Conservation (phyloP, 2,888 invertebrate species). For the Perizoma flavofasciatum region DNA sequence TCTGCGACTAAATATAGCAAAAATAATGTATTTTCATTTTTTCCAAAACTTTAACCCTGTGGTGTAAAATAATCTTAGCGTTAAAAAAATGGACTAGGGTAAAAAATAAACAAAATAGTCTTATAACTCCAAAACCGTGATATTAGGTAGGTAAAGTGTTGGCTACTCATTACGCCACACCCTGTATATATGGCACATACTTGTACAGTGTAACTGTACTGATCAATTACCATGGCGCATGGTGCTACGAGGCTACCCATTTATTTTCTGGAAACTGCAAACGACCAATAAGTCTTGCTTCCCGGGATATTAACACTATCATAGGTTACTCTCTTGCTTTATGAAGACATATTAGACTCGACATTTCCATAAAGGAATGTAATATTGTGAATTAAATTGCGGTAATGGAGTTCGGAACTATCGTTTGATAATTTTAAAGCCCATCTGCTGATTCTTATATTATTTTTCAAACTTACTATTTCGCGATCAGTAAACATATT, state of each 20-base stretch:
- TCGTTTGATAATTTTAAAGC: slow-evolving; percentile 1
- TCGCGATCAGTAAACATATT: too few species aligned
- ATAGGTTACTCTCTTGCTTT: slow-evolving; percentile 80
- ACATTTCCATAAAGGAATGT: slow-evolving; percentile 70
- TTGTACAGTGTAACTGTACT: slow-evolving; percentile 38
- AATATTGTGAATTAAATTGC: slow-evolving; percentile 44
- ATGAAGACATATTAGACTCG: slow-evolving; percentile 79
- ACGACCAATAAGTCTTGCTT: slow-evolving; percentile 82
- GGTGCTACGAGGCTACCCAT: slow-evolving; percentile 65
- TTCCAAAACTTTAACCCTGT: too few species aligned
- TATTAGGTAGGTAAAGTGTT: too few species aligned
- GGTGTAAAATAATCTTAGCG: too few species aligned
- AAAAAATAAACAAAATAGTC: too few species aligned
- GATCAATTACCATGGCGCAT: slow-evolving; percentile 42
- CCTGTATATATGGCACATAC: slow-evolving; percentile 27
- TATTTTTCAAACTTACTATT: too few species aligned
- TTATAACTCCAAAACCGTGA: too few species aligned
- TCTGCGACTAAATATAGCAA: too few species aligned
- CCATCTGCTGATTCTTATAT: too few species aligned
- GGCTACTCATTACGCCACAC: neutral
- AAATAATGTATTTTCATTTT: too few species aligned
- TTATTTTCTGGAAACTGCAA: slow-evolving; percentile 76
- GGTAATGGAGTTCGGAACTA: slow-evolving; percentile 11
- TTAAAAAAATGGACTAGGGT: too few species aligned
- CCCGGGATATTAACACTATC: slow-evolving; percentile 82